Evolutionary conservation across 2,113 vertebrate genomes (phyloP), one percentile per base, ranked within the genome.

Genomic region (Apodemus speciosus): DNA sequence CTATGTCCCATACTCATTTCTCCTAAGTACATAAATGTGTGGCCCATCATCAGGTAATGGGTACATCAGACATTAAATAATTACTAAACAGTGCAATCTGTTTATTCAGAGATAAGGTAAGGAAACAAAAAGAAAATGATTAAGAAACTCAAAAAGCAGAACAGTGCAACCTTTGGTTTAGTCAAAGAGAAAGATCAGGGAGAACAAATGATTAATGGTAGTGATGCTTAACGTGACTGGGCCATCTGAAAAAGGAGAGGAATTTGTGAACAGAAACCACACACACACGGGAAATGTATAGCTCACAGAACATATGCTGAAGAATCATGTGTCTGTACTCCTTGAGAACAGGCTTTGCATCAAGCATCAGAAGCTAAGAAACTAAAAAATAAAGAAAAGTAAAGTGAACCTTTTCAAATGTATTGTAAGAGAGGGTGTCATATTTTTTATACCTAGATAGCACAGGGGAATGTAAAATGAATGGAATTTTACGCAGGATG

Each of bases 361-460:
- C 38, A 86, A 58, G 13, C 40, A 43, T 0, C 40, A 56, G 11
- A 95, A 68, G 68, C n/a, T 60, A 77, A 69, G 53, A 93, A 80
- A 68, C 30, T 66, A 32, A 46, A 40, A 76, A 16, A 69, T n/a
- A 40, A 69, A n/a, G 43, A 60, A 76, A 32, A 87, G 32, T 56
- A 85, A 83, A 25, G 11, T 11, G 21, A 56, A 88, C 5, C 5
- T 73, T 76, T 75, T 7, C 73, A 81, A 94, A 77, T 60, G 7
- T 85, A 62, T 85, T 91, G 2, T 30, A 79, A 71, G 38, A 53
- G 27, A 60, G 13, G 35, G 60, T 60, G 40, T 20, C 64, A n/a
- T 84, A 95, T 92, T 81, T 81, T 4, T 75, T 92, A 38, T 77
- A 69, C 9, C n/a, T 88, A 46, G 76, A 77, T 90, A 16, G 40